Evolutionary conservation across 2,888 invertebrate species (phyloP).

Genomic region (Anoncus sp.): DNA sequence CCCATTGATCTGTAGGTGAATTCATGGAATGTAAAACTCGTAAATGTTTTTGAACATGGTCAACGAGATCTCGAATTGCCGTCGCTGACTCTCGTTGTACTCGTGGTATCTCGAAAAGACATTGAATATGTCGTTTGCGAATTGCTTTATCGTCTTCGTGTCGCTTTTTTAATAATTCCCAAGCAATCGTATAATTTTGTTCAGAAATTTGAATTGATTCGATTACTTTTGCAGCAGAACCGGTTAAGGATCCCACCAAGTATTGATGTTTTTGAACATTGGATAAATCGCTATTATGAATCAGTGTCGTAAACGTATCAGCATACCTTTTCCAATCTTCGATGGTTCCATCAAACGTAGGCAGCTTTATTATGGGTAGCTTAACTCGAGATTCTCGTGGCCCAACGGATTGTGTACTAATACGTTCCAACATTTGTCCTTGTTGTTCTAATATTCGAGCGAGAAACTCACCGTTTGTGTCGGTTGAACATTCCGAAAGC

Average conservation of each 20-base stretch:
- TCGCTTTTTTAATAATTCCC: slow-evolving; percentile 54
- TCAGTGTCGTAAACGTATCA: background rate
- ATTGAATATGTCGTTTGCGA: slow-evolving; percentile 57
- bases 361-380: background rate
- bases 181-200: slow-evolving; percentile 57
- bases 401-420: no score
- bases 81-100: slow-evolving; percentile 53
- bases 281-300: background rate
- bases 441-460: no score
- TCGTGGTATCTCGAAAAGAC: slow-evolving; percentile 52
- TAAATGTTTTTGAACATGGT: slow-evolving; percentile 57
- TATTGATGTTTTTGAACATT: slow-evolving; percentile 62
- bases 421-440: no score
- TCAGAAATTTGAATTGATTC: slow-evolving; percentile 57
- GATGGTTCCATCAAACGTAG: background rate
- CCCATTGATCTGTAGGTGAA: slow-evolving; percentile 57
- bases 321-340: background rate
- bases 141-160: slow-evolving; percentile 60
- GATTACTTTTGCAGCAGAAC: slow-evolving; percentile 56
- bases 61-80: slow-evolving; percentile 56
- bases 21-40: slow-evolving; percentile 51
- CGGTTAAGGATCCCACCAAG: slow-evolving; percentile 40
- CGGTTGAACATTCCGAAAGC: no score
- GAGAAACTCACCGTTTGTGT: no score
- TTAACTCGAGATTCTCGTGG: no score